These are phyloP conservation scores for Drosophila nebulosa DNA, from an alignment of 1,140 invertebrate species.

Conservation along the genomic window DNA sequence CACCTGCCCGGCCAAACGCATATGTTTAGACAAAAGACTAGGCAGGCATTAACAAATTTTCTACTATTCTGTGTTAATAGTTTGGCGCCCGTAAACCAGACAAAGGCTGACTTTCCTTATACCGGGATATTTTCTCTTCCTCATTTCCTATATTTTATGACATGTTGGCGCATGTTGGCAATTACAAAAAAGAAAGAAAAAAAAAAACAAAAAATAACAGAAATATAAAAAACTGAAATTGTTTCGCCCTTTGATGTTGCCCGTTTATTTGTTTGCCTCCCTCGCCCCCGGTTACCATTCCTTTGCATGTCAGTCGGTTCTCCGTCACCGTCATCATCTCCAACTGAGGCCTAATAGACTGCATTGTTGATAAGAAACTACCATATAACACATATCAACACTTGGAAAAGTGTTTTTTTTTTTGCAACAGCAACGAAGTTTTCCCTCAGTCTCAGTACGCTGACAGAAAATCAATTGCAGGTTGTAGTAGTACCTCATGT, in stretches of 20 bases:
- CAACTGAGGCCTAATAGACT: conserved; percentile 61
- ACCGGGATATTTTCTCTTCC: conserved; percentile 13
- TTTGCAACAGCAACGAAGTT: conserved; percentile 12
- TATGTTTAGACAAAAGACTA: conserved; percentile 58
- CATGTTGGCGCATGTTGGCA: conserved; percentile 55
- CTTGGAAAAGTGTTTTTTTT: conserved; percentile 78
- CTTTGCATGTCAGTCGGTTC: conserved; percentile 60
- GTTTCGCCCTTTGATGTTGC: conserved; percentile 67
- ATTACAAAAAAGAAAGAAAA: conserved; percentile 55
- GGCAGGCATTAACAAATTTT: conserved; percentile 70
- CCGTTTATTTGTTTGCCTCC: conserved; percentile 61
- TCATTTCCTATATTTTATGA: conserved; percentile 21
- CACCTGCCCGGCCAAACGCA: conserved; percentile 62
- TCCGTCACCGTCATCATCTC: conserved; percentile 4
- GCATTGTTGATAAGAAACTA: conserved; percentile 74
- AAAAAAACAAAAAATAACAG: too few species aligned
- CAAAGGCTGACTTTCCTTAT: not conserved
- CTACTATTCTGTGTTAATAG: conserved; percentile 70
- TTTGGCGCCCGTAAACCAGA: conserved; percentile 60
- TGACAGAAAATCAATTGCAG: conserved; percentile 75
- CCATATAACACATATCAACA: conserved; percentile 75
- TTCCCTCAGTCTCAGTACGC: conserved; percentile 28
- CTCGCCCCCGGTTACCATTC: not conserved
- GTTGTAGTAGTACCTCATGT: conserved; percentile 19
- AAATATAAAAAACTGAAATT: conserved; percentile 39